phyloP scores from a whole-genome alignment of 2,888 invertebrate genomes.

The Drosophila prolongata region DNA sequence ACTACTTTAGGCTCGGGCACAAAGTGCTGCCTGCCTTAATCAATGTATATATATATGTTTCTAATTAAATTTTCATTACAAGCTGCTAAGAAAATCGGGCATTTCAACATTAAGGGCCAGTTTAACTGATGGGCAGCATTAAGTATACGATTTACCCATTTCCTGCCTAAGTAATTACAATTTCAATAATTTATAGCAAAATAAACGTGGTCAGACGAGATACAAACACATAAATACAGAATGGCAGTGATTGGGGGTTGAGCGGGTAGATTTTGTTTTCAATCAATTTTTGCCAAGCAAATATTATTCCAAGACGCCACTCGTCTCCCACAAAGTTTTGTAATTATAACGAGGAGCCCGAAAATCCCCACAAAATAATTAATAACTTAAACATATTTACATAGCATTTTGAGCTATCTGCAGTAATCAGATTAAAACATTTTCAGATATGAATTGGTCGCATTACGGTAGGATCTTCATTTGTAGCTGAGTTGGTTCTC shows the following conservation, averaged over 20 bases:
- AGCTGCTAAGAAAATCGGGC: slow-evolving; percentile 15
- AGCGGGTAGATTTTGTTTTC: slow-evolving; percentile 40
- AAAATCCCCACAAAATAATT: slow-evolving; percentile 65
- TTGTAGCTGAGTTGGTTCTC: slow-evolving; percentile 12
- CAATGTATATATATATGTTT: slow-evolving; percentile 39
- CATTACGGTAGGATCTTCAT: slow-evolving; percentile 46
- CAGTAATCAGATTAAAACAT: slow-evolving; percentile 68
- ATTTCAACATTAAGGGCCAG: slow-evolving; percentile 2
- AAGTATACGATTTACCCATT: slow-evolving; percentile 35
- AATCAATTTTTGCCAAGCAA: slow-evolving; percentile 67
- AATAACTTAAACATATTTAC: slow-evolving; percentile 70
- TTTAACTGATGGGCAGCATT: slow-evolving; percentile 20
- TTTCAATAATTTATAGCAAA: slow-evolving; percentile 76
- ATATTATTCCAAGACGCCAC: slow-evolving; percentile 54
- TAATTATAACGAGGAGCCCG: slow-evolving; percentile 55
- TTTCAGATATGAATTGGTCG: slow-evolving; percentile 69
- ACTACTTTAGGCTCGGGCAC: slow-evolving; percentile 1
- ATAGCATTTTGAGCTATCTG: slow-evolving; percentile 47
- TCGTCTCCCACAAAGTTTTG: slow-evolving; percentile 23
- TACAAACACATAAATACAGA: slow-evolving; percentile 28
- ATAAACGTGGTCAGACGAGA: slow-evolving; percentile 50
- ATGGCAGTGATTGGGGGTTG: slow-evolving; percentile 6
- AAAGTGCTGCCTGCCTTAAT: slow-evolving; percentile 37
- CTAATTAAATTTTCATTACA: slow-evolving; percentile 74
- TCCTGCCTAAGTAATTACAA: slow-evolving; percentile 72